A percentile compares a stretch with the other conserved stretches of the same genome.
These are phyloP conservation scores for Drosophila kikkawai DNA, from an alignment of 1,140 invertebrate species.

Conservation along the genomic window DNA sequence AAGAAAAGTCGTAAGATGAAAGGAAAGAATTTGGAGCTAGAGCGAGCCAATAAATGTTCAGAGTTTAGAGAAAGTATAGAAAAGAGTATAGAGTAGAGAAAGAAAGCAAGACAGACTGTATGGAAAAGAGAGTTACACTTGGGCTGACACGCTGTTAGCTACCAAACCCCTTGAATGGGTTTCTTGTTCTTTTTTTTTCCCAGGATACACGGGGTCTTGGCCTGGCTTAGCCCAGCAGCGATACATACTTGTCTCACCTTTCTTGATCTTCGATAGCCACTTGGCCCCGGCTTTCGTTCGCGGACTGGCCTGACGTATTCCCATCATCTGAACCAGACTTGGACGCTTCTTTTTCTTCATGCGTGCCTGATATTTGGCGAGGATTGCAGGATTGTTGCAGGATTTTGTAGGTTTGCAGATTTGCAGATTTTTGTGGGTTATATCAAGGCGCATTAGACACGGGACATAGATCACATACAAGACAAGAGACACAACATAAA, in stretches of 20 bases:
- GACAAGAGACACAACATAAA: conserved; percentile 69
- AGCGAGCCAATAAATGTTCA: conserved; percentile 68
- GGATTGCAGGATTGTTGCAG: conserved; percentile 27
- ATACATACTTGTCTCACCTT: conserved; percentile 86
- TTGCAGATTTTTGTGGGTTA: conserved; percentile 42
- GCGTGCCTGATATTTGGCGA: conserved; percentile 85
- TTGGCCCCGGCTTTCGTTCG: conserved; percentile 93
- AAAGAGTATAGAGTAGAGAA: conserved; percentile 16
- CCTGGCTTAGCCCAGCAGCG: conserved; percentile 57
- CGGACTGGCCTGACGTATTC: conserved; percentile 90
- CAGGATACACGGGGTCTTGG: conserved; percentile 19
- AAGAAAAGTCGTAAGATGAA: conserved; percentile 38
- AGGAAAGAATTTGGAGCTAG: conserved; percentile 80
- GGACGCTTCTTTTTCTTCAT: conserved; percentile 91
- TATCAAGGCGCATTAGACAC: conserved; percentile 66
- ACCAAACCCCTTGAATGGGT: conserved; percentile 57
- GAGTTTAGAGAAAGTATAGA: conserved; percentile 29
- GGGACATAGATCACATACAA: conserved; percentile 64
- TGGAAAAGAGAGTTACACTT: conserved; percentile 9
- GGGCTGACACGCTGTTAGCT: conserved; percentile 68
- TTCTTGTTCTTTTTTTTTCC: background rate
- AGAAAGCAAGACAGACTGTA: conserved; percentile 30
- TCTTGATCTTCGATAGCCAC: conserved; percentile 94
- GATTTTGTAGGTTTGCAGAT: conserved; percentile 7
- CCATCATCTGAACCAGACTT: conserved; percentile 92